Evolutionary conservation across 2,113 vertebrate genomes (phyloP).

Genomic region (Misgurnus anguillicaudatus): DNA sequence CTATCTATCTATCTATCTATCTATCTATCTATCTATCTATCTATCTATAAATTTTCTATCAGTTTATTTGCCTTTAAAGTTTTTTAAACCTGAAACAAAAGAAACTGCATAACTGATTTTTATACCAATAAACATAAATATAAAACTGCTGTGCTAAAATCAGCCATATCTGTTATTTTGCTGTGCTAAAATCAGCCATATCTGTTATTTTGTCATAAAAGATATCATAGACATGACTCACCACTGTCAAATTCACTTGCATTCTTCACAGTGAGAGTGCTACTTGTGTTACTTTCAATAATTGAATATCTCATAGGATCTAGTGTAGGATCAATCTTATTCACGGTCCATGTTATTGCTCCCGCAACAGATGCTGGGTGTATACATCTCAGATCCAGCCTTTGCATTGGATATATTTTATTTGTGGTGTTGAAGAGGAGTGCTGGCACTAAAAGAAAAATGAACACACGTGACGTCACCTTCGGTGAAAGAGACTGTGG

Average conservation of each 20-base stretch:
- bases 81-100: no score
- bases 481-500: no score
- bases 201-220: neutral
- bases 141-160: no score
- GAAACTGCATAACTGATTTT: no score
- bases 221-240: slow-evolving; percentile 47
- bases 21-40: no score
- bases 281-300: neutral
- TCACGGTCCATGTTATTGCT: slow-evolving; percentile 52
- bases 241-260: slow-evolving; percentile 53
- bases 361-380: neutral
- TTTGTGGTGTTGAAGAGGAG: neutral
- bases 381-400: slow-evolving; percentile 20
- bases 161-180: no score
- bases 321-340: neutral
- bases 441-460: neutral
- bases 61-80: no score
- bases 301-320: neutral
- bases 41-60: no score
- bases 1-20: no score
- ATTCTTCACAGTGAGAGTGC: slow-evolving; percentile 32
- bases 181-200: no score
- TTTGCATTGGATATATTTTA: slow-evolving; percentile 32
- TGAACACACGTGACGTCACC: neutral
- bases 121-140: no score